A percentile compares a stretch with the other conserved stretches of the same genome.
These are phyloP conservation scores for Melanophora roralis DNA, from an alignment of 2,888 invertebrate genomes.

Conservation along the genomic window DNA sequence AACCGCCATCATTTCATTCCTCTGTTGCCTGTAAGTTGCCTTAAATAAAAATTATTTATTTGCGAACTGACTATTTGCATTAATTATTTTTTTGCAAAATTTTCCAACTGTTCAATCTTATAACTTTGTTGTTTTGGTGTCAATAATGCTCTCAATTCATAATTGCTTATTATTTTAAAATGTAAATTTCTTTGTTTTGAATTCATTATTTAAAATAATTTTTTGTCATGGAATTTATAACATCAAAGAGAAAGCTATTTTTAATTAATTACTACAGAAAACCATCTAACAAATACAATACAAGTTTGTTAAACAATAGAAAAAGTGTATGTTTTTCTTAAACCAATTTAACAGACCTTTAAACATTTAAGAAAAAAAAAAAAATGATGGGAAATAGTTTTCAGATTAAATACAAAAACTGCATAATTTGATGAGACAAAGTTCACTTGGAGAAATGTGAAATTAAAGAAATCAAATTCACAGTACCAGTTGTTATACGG, in stretches of 20 bases:
- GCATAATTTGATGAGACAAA: constrained; percentile 3
- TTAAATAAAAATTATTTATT: too few species aligned
- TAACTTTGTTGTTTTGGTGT: too few species aligned
- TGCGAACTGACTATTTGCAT: too few species aligned
- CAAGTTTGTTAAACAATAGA: background rate
- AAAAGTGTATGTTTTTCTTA: background rate
- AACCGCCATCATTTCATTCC: too few species aligned
- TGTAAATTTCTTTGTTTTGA: background rate
- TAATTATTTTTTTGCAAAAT: too few species aligned
- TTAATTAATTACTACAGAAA: constrained; percentile 10
- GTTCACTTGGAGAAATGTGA: background rate
- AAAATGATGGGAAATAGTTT: constrained; percentile 12
- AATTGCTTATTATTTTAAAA: background rate
- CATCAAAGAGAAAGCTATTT: constrained; percentile 11
- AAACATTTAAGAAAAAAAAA: background rate
- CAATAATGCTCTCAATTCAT: too few species aligned
- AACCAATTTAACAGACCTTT: constrained; percentile 17
- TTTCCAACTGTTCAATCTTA: too few species aligned
- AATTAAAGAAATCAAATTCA: too few species aligned
- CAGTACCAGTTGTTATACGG: too few species aligned
- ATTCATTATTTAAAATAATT: background rate
- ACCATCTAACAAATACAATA: background rate
- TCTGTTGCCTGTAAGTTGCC: too few species aligned
- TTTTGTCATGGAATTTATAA: too few species aligned
- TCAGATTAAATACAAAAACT: background rate